Evolutionary conservation across 1,140 invertebrate genomes (phyloP).

Genomic region (Sinonovacula constricta): DNA sequence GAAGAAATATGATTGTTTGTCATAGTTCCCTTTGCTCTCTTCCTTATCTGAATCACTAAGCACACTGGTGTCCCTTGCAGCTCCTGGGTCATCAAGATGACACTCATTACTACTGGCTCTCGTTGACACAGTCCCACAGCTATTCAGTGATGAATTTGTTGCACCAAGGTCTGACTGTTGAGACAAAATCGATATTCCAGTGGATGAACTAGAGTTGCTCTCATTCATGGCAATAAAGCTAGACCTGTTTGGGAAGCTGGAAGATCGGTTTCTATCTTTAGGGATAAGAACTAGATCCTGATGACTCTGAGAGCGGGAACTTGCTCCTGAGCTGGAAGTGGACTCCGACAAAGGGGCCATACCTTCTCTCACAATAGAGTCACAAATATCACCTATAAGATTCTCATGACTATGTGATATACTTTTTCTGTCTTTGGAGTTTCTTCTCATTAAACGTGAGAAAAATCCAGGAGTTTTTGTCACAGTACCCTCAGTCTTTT

Average conservation of each 20-base stretch:
- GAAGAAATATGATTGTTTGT: slow-evolving; percentile 48
- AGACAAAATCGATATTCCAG: slow-evolving; percentile 48
- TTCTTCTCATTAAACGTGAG: slow-evolving; percentile 68
- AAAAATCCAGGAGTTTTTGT: slow-evolving; percentile 68
- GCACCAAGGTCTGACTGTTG: slow-evolving; percentile 49
- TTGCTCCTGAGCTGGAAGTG: slow-evolving; percentile 22
- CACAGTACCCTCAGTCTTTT: slow-evolving; percentile 28
- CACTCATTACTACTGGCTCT: slow-evolving; percentile 35
- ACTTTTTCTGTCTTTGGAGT: slow-evolving; percentile 69
- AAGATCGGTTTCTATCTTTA: slow-evolving; percentile 62
- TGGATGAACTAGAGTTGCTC: slow-evolving; percentile 47
- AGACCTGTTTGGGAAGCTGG: slow-evolving; percentile 73
- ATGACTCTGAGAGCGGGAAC: slow-evolving; percentile 46
- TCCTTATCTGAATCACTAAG: slow-evolving; percentile 47
- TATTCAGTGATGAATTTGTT: slow-evolving; percentile 48
- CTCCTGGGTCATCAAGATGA: slow-evolving; percentile 16
- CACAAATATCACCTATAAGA: slow-evolving; percentile 57
- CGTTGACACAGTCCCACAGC: slow-evolving; percentile 42
- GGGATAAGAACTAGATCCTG: slow-evolving; percentile 43
- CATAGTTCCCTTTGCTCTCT: slow-evolving; percentile 35
- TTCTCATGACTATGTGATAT: slow-evolving; percentile 70
- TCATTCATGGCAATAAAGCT: slow-evolving; percentile 64
- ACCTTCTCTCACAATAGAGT: slow-evolving; percentile 46
- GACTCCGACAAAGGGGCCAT: slow-evolving; percentile 2
- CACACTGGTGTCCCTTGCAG: slow-evolving; percentile 14